Base-by-base conservation (phyloP, 2,888 invertebrate species). In the Cryptus armator region DNA sequence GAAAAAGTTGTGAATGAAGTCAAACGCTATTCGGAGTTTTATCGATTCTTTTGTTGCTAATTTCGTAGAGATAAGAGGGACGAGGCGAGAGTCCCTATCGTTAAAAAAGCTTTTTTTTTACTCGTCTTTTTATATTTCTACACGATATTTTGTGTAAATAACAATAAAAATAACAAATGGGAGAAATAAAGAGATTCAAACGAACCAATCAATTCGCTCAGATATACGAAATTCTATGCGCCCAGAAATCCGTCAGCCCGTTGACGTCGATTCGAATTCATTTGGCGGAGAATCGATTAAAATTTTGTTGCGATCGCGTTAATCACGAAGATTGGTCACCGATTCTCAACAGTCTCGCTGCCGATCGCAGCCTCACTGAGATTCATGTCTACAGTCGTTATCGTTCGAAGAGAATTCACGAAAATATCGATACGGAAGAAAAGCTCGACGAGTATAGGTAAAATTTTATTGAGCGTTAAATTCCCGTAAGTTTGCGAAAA, bases 371-470 rank as follows among this genome's bases (percentile, higher is more conserved):
- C 56, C 79, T 91, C 66, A 67, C 83, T n/a, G 85, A 86, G 81
- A 89, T 91, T 68, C 62, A 51, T 46, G 80, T 88, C 5, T 90
- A 87, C 67, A 89, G 90, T 59, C 87, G 86, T 29, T 76, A 84
- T 66, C 67, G 81, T 1, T 48, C 37, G 12, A 87, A 85, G 74
- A 87, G 80, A 53, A 85, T 89, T 70, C 74, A 74, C 16, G 90
- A 90, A 68, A 87, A 81, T 68, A 79, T 89, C 48, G 88, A 90
- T 53, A 89, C 85, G 3, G 86, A 90, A 51, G 86, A 89, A 46
- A 89, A 89, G 71, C 86, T 90, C 9, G 82, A 84, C 6, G 82
- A 85, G 64, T 86, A 88, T 84, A 85, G 90, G 90, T 90, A 90
- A 81, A 67, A 66, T 44, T 10, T 48, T 10, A 16, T 37, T 62